A percentile compares a stretch with the other conserved stretches of the same genome.
Conservation (phyloP, 2,888 invertebrate genomes). For the Polymixis lichenea region DNA sequence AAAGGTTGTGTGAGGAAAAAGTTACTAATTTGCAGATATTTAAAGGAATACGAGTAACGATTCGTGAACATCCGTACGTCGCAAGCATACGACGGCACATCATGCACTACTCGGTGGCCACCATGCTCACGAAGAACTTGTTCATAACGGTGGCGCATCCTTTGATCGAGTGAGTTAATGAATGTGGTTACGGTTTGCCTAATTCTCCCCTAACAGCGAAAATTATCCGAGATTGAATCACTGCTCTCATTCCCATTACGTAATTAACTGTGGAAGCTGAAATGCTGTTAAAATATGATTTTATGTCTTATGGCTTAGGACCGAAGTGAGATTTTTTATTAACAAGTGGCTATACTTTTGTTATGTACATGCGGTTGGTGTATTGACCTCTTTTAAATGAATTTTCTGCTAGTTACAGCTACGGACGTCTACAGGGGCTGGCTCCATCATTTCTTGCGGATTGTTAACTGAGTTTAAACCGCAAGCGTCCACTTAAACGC, state of each 20-base stretch:
- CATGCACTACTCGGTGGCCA: slow-evolving; percentile 79
- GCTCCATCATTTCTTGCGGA: not conserved
- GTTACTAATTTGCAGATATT: slow-evolving; percentile 75
- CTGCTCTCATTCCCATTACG: slow-evolving; percentile 32
- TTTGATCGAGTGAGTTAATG: slow-evolving; percentile 73
- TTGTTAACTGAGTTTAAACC: slow-evolving; percentile 9
- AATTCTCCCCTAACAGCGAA: slow-evolving; percentile 16
- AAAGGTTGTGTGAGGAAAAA: not conserved
- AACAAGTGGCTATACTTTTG: not conserved
- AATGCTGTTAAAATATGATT: slow-evolving; percentile 8
- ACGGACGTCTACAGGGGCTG: not conserved
- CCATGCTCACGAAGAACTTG: slow-evolving; percentile 76
- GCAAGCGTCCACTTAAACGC: not conserved
- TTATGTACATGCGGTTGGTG: not conserved
- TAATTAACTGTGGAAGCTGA: slow-evolving; percentile 19
- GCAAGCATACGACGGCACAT: slow-evolving; percentile 79
- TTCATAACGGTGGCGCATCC: slow-evolving; percentile 83
- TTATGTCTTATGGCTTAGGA: not conserved
- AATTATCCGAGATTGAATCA: slow-evolving; percentile 47
- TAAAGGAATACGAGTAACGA: slow-evolving; percentile 76
- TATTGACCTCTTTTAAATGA: not conserved
- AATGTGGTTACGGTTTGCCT: slow-evolving; percentile 29
- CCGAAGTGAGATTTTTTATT: not conserved
- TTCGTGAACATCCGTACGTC: slow-evolving; percentile 83
- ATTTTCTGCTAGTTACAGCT: not conserved